Percentiles rank a stretch among this genome's conserved stretches.
phyloP scores from a whole-genome alignment of 1,140 invertebrate genomes.

The Drosophila ananassae region DNA sequence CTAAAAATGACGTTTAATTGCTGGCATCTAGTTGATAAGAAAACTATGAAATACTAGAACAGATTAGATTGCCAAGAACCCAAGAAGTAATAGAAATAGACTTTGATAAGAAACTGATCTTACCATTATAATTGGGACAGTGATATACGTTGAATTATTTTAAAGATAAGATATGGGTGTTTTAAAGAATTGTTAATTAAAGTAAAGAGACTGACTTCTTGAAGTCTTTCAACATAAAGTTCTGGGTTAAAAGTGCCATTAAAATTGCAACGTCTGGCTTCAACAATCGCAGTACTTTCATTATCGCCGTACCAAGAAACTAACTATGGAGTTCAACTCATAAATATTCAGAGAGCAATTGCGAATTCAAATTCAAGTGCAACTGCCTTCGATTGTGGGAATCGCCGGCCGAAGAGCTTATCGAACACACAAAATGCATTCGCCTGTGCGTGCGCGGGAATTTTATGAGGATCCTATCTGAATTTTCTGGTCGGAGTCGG shows the following conservation, averaged over 20 bases:
- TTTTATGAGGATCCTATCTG: constrained; percentile 63
- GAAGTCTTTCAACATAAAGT: too few relatives aligned
- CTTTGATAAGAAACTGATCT: neutral
- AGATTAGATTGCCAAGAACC: constrained; percentile 19
- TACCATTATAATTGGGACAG: neutral
- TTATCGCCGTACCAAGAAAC: constrained; percentile 38
- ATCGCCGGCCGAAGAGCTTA: constrained; percentile 47
- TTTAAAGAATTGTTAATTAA: too few relatives aligned
- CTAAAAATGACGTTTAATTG: constrained; percentile 30
- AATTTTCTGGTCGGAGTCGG: constrained; percentile 25
- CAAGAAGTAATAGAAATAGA: neutral
- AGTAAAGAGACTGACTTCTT: too few relatives aligned
- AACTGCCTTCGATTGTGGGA: constrained; percentile 63
- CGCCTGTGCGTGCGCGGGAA: constrained; percentile 46
- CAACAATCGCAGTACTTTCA: constrained; percentile 21
- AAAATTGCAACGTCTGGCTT: neutral
- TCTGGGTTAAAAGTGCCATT: too few relatives aligned
- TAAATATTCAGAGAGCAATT: constrained; percentile 73
- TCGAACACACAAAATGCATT: constrained; percentile 78
- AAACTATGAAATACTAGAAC: constrained; percentile 23
- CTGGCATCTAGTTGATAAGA: constrained; percentile 30
- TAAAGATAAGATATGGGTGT: neutral
- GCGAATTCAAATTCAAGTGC: constrained; percentile 64
- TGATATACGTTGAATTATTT: neutral
- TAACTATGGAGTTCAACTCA: constrained; percentile 48